Conservation (phyloP, 2,113 vertebrate genomes). For the Anhinga anhinga region DNA sequence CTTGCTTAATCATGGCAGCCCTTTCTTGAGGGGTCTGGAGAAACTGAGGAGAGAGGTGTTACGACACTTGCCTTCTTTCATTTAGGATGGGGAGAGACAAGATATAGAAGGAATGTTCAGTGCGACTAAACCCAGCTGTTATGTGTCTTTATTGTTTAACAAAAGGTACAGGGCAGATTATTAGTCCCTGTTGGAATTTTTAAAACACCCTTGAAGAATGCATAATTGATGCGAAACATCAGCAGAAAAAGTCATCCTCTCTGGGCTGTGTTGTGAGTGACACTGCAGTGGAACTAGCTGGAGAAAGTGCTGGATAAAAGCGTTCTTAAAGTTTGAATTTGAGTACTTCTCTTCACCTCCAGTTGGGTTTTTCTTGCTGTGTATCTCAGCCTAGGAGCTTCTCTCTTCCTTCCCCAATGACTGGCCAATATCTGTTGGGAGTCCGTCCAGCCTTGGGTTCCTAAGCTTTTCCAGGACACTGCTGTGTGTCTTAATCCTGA, state of each 20-base stretch:
- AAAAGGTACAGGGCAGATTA: constrained; percentile 28
- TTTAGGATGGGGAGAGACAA: not conserved
- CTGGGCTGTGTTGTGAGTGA: not conserved
- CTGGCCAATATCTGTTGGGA: not conserved
- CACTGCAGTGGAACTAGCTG: not conserved
- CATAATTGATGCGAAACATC: constrained; percentile 39
- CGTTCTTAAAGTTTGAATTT: not conserved
- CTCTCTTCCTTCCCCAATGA: not conserved
- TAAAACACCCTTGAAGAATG: constrained; percentile 24
- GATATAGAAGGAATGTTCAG: not conserved
- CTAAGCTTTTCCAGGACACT: not conserved
- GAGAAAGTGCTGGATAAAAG: not conserved
- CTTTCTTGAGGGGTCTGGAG: constrained; percentile 38
- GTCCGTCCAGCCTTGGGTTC: not conserved
- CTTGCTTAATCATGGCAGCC: constrained; percentile 67
- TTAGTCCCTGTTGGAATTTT: constrained; percentile 12
- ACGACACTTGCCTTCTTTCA: not conserved
- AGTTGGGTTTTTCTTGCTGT: not conserved
- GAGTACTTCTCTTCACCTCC: not conserved
- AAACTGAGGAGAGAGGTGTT: constrained; percentile 15
- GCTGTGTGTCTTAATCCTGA: not conserved
- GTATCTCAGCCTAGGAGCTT: not conserved
- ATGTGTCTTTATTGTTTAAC: constrained; percentile 35
- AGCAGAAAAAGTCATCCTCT: not conserved
- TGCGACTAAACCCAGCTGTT: not conserved